Evolutionary conservation across 64 coral and sea anemone species (phyloP).

Genomic region (Porites australiensis): DNA sequence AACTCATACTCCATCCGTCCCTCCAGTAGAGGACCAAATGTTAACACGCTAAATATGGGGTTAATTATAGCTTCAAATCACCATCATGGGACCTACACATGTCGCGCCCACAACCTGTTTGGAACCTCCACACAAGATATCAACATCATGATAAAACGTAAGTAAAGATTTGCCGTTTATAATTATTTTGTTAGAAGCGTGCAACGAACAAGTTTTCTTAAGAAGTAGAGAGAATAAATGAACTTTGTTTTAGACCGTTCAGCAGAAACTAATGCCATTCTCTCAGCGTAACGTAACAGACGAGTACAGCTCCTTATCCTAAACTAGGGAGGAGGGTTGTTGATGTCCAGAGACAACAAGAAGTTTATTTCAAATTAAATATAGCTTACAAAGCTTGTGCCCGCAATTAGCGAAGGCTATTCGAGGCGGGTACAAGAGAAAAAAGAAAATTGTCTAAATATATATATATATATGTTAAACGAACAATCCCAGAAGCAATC

Average conservation of each 20-base stretch:
- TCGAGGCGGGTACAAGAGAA: too few species aligned
- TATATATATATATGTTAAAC: too few species aligned
- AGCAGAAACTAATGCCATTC: neutral
- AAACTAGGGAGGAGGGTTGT: too few species aligned
- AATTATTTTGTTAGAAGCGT: neutral
- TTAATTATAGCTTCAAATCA: neutral
- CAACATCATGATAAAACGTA: neutral
- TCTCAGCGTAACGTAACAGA: neutral
- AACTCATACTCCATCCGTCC: neutral
- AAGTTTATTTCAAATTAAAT: too few species aligned
- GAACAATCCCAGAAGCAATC: too few species aligned
- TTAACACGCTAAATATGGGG: neutral
- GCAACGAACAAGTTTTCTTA: neutral
- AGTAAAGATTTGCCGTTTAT: neutral
- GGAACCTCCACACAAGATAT: neutral
- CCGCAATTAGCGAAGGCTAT: too few species aligned
- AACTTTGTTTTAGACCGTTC: neutral
- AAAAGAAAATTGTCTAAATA: too few species aligned
- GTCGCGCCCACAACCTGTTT: slow-evolving; percentile 7
- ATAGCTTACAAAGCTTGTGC: too few species aligned
- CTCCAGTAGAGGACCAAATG: too few species aligned
- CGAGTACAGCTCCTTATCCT: too few species aligned
- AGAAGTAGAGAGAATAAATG: neutral
- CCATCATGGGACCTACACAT: neutral
- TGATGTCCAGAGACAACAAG: too few species aligned